Base-by-base conservation (phyloP, 2,888 invertebrate species). In the Synanthedon vespiformis region DNA sequence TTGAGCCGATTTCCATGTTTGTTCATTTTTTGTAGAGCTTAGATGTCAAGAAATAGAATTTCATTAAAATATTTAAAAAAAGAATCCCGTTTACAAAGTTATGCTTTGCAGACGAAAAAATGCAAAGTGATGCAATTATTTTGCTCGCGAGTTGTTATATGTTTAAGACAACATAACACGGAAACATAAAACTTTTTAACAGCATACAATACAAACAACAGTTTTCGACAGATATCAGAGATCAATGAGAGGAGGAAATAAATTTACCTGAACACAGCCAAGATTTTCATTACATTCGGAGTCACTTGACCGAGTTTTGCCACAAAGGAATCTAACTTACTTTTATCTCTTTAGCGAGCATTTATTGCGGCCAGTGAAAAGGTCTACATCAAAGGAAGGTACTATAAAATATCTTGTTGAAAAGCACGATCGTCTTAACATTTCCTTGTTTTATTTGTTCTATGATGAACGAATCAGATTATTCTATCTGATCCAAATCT, bases 341-440 rank as follows among this genome's bases (percentile, higher is more conserved):
- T 81, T 83, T 83, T 78, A 79, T 82, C 75, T 76, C 68, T 72
- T 76, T 72, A 73, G 67, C 65, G 60, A 64, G 72, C 75, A 75
- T 81, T 84, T 81, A 83, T 81, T 79, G 80, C 77, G 78, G 77
- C 70, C 76, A 76, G 73, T 69, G 58, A 72, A 68, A 77, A 75
- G 73, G 74, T 75, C 67, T 61, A 63, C 73, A 78, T 80, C 77
- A 78, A 80, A 78, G 72, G 64, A 65, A 59, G 63, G 60, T 64
- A 64, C 67, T 63, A 68, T 67, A 69, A 70, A 68, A 67, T 70
- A 70, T 71, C 67, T 72, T 61, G 66, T 70, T 67, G 65, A 64
- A 65, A 68, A 61, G 52, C 57, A 53, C 56, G 56, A 57, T 55
- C 58, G 61, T 60, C 62, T 59, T 58, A 59, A 58, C 53, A 55